phyloP scores from a whole-genome alignment of 2,113 vertebrate species.

The Xiphophorus couchianus region DNA sequence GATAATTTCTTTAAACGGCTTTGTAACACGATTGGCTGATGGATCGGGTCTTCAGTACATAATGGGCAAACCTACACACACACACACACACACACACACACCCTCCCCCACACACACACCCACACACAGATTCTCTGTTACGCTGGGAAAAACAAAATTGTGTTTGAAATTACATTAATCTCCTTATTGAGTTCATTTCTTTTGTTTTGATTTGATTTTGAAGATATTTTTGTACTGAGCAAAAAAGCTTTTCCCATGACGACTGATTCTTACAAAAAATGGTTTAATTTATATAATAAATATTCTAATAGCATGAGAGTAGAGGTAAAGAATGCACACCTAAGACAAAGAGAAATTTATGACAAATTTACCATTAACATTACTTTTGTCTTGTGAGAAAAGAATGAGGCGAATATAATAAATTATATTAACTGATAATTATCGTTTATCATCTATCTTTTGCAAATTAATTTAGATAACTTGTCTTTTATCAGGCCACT shows the following conservation, averaged over 20 bases:
- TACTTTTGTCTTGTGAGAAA: too few species aligned
- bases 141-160: not conserved
- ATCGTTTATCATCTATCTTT: too few species aligned
- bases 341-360: too few species aligned
- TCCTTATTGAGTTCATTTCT: not conserved
- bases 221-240: not conserved
- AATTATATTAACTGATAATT: too few species aligned
- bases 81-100: not conserved
- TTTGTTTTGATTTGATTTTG: not conserved
- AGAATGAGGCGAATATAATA: too few species aligned
- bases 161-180: not conserved
- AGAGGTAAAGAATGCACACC: too few species aligned
- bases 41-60: slow-evolving; percentile 27
- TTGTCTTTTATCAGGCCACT: too few species aligned
- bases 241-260: not conserved
- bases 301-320: too few species aligned
- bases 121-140: not conserved
- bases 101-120: too few species aligned
- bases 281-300: too few species aligned
- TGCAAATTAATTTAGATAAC: too few species aligned
- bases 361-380: too few species aligned
- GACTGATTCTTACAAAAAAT: not conserved
- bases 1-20: slow-evolving; percentile 46
- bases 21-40: slow-evolving; percentile 53
- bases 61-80: slow-evolving; percentile 7